Percentiles rank a stretch among this genome's conserved stretches.
Conservation (phyloP, 2,888 invertebrate species). For the Polymixis lichenea region DNA sequence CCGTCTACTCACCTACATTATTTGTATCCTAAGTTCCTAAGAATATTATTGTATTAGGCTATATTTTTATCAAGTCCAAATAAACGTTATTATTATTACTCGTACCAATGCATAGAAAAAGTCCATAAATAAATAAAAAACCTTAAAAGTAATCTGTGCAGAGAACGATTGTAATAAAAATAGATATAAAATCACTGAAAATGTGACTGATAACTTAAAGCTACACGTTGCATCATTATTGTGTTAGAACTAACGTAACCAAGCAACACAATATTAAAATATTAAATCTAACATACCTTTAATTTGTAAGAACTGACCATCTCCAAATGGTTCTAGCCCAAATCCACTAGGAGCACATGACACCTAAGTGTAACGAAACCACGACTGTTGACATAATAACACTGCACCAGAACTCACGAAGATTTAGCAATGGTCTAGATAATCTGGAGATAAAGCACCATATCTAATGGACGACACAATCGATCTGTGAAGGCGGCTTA, state of each 20-base stretch:
- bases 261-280: constrained; percentile 25
- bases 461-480: constrained; percentile 75
- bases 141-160: not conserved
- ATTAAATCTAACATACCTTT: constrained; percentile 65
- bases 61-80: no score
- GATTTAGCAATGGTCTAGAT: constrained; percentile 79
- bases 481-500: constrained; percentile 74
- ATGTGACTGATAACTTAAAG: constrained; percentile 13
- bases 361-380: constrained; percentile 24
- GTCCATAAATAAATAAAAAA: not conserved
- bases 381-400: constrained; percentile 63
- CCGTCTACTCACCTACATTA: no score
- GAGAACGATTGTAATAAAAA: constrained; percentile 6
- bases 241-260: constrained; percentile 7
- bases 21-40: no score
- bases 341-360: constrained; percentile 52
- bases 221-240: not conserved
- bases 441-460: constrained; percentile 78
- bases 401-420: constrained; percentile 64
- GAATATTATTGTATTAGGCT: no score
- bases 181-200: not conserved
- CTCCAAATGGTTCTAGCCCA: constrained; percentile 35
- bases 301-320: constrained; percentile 69
- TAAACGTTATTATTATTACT: no score
- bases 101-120: not conserved